Conservation (phyloP, 1,140 invertebrate species). For the Hyles vespertilio region DNA sequence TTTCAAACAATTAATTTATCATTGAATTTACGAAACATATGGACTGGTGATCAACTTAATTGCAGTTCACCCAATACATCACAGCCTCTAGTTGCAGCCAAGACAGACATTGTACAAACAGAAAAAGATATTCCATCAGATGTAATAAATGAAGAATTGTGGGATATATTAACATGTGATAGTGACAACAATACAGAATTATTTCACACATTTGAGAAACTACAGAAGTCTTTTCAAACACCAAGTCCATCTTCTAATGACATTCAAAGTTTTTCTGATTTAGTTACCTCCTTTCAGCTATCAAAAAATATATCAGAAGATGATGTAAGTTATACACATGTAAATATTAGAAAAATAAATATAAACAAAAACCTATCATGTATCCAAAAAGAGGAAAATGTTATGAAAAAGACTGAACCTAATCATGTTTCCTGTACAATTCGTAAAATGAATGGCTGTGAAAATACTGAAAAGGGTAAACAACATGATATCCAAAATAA, state of each 20-base stretch:
- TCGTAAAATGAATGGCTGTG: neutral
- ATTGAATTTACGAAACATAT: conserved; percentile 40
- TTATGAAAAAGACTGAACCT: too few relatives aligned
- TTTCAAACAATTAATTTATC: conserved; percentile 51
- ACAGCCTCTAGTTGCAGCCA: conserved; percentile 78
- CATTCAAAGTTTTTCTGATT: conserved; percentile 41
- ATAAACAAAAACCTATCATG: too few relatives aligned
- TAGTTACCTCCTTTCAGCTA: conserved; percentile 35
- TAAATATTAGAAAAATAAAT: neutral
- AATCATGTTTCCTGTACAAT: too few relatives aligned
- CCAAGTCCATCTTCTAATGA: conserved; percentile 8
- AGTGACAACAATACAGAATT: conserved; percentile 8
- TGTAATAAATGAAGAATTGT: conserved; percentile 26
- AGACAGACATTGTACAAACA: conserved; percentile 76
- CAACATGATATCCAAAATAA: too few relatives aligned
- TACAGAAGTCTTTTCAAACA: conserved; percentile 34
- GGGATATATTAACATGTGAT: conserved; percentile 31
- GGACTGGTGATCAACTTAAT: conserved; percentile 32
- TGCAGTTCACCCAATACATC: neutral
- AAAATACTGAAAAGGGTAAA: too few relatives aligned
- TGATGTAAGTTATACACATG: neutral
- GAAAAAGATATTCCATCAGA: conserved; percentile 41
- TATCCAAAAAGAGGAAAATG: too few relatives aligned
- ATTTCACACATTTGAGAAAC: conserved; percentile 39
- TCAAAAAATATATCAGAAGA: neutral